A percentile compares a stretch with the other conserved stretches of the same genome.
phyloP scores from a whole-genome alignment of 2,888 invertebrate species.

The Doris montereyensis region DNA sequence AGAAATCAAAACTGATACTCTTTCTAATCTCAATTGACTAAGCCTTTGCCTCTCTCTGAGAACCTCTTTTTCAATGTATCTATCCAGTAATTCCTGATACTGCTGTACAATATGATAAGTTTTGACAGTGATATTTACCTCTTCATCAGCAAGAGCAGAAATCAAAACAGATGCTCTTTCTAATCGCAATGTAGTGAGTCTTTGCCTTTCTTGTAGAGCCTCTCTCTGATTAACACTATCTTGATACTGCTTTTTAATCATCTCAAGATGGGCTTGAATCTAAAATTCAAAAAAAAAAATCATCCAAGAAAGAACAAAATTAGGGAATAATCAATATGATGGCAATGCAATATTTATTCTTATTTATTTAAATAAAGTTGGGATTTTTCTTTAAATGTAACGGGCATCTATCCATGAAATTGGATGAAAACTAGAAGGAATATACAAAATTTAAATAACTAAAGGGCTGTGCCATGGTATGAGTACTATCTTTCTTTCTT shows the following conservation, averaged over 20 bases:
- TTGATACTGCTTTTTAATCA: conserved; percentile 68
- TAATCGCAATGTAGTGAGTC: conserved; percentile 65
- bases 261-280: conserved; percentile 69
- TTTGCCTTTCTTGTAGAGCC: conserved; percentile 67
- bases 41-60: conserved; percentile 67
- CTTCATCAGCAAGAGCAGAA: conserved; percentile 69
- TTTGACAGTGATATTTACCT: too few species aligned
- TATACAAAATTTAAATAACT: too few species aligned
- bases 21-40: conserved; percentile 65
- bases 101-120: too few species aligned
- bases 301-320: conserved; percentile 5
- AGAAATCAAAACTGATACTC: conserved; percentile 70
- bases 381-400: too few species aligned
- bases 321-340: background rate
- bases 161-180: conserved; percentile 70
- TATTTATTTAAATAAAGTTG: too few species aligned
- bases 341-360: background rate
- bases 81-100: conserved; percentile 71
- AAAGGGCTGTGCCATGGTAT: too few species aligned
- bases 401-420: too few species aligned
- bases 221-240: conserved; percentile 72
- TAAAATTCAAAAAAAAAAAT: conserved; percentile 39
- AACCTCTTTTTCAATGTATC: conserved; percentile 70
- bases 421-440: too few species aligned
- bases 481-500: too few species aligned